Evolutionary conservation across 2,113 vertebrate genomes (phyloP).

Genomic region (Heterocephalus glaber): DNA sequence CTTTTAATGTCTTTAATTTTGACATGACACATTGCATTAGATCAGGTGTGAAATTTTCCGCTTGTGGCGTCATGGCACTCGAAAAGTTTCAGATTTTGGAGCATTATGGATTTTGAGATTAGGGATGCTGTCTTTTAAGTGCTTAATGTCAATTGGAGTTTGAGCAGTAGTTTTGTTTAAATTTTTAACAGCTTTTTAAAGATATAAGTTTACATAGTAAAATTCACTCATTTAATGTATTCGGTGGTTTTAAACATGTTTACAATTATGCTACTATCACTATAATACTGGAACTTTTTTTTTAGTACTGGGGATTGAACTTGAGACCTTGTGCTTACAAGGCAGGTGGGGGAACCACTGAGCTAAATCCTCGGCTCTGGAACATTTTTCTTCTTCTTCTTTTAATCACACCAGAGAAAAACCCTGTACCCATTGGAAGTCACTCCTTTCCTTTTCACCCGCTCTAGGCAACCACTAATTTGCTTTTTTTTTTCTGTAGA

Average conservation of each 20-base stretch:
- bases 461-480: not conserved
- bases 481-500: not conserved
- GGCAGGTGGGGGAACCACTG: too few relatives aligned
- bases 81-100: not conserved
- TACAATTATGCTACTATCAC: not conserved
- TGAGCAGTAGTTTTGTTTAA: constrained; percentile 24
- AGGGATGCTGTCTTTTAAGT: not conserved
- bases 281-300: not conserved
- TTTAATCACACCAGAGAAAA: not conserved
- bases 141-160: not conserved
- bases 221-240: not conserved
- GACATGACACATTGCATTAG: not conserved
- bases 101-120: not conserved
- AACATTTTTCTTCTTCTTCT: too few relatives aligned
- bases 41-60: not conserved
- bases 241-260: constrained; percentile 34
- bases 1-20: not conserved
- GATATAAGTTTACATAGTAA: not conserved
- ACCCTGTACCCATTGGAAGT: not conserved
- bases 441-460: too few relatives aligned
- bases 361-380: too few relatives aligned
- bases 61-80: not conserved
- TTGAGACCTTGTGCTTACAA: too few relatives aligned
- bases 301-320: too few relatives aligned
- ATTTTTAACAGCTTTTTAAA: not conserved